Conservation (phyloP, 2,797 vertebrate genomes). For the Mormyrus proboscirostris region DNA sequence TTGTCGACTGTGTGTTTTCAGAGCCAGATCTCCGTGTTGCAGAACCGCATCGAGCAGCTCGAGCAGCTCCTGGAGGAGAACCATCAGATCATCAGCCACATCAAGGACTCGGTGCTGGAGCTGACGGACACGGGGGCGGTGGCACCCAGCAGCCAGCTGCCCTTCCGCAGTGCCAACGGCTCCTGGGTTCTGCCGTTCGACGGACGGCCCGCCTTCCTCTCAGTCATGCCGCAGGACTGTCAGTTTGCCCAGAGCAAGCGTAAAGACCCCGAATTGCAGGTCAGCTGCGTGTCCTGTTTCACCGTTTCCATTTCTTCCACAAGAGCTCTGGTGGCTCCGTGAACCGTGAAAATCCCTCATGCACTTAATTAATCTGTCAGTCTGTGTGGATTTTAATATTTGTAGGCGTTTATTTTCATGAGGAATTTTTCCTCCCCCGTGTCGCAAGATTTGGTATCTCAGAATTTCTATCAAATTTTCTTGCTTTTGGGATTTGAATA, state of each 20-base stretch:
- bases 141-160: slow-evolving; percentile 63
- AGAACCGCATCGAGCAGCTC: slow-evolving; percentile 96
- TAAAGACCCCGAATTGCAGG: slow-evolving; percentile 79
- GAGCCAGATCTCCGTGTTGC: slow-evolving; percentile 97
- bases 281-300: slow-evolving; percentile 38
- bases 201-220: slow-evolving; percentile 77
- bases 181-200: slow-evolving; percentile 88
- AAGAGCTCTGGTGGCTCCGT: not conserved
- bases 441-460: not conserved
- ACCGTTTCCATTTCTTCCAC: not conserved
- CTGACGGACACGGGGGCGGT: slow-evolving; percentile 82
- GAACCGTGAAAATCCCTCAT: not conserved
- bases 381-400: not conserved
- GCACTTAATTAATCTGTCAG: slow-evolving; percentile 1
- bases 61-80: slow-evolving; percentile 98
- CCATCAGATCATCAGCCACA: slow-evolving; percentile 98
- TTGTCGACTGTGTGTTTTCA: slow-evolving; percentile 45
- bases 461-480: not conserved
- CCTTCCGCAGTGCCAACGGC: slow-evolving; percentile 73
- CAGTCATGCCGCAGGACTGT: slow-evolving; percentile 83
- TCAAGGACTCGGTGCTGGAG: slow-evolving; percentile 98
- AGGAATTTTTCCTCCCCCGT: not conserved
- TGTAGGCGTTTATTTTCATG: not conserved
- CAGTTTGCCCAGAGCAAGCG: slow-evolving; percentile 69
- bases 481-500: not conserved